A percentile compares a stretch with the other conserved stretches of the same genome.
phyloP scores from a whole-genome alignment of 2,797 vertebrate species.

The Pseudopleuronectes americanus region DNA sequence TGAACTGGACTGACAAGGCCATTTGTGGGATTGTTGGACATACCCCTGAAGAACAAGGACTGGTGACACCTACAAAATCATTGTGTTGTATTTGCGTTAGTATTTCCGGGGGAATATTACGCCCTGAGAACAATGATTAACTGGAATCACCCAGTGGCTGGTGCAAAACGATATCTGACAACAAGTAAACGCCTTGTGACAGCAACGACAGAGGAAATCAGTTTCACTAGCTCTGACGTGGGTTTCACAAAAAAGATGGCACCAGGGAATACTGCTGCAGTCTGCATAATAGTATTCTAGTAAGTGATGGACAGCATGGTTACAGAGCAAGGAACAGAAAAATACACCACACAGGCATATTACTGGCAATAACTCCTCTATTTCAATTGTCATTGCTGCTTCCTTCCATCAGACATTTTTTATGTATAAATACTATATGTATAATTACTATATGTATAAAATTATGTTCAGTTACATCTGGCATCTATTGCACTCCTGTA shows the following conservation, averaged over 20 bases:
- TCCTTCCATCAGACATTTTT: no score
- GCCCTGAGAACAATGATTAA: constrained; percentile 13
- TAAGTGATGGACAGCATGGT: constrained; percentile 2
- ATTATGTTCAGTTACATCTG: no score
- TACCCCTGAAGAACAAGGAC: not conserved
- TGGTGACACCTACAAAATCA: not conserved
- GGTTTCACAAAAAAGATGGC: not conserved
- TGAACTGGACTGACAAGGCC: not conserved
- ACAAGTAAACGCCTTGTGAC: constrained; percentile 20
- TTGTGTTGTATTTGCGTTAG: not conserved
- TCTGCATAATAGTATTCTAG: not conserved
- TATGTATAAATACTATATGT: no score
- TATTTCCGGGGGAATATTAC: constrained; percentile 1
- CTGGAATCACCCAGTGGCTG: not conserved
- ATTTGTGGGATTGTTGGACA: not conserved
- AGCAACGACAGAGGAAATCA: constrained; percentile 24
- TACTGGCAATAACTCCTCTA: no score
- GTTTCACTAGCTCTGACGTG: constrained; percentile 7
- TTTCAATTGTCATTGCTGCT: no score
- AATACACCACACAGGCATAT: not conserved
- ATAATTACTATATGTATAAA: no score
- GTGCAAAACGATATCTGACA: constrained; percentile 3
- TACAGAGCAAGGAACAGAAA: not conserved
- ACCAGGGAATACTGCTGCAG: not conserved
- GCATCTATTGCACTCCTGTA: no score